A percentile compares a stretch with the other conserved stretches of the same genome.
These are phyloP conservation scores for Gobiocypris rarus DNA, from an alignment of 2,113 vertebrate genomes.

Conservation along the genomic window DNA sequence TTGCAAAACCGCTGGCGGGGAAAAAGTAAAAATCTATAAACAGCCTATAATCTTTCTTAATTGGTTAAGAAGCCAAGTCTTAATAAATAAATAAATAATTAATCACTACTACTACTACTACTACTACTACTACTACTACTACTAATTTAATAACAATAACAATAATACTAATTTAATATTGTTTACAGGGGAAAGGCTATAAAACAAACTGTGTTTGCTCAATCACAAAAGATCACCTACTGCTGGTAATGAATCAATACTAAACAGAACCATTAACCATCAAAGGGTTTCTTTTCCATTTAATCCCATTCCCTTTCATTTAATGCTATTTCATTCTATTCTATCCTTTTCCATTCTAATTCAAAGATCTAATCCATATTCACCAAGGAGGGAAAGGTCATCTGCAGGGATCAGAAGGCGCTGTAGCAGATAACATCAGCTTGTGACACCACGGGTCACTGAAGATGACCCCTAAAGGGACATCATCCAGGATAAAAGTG, in stretches of 20 bases:
- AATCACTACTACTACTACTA: not conserved
- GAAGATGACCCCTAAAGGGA: constrained; percentile 31
- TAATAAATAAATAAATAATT: not conserved
- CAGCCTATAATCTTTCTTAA: not conserved
- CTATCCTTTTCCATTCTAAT: not conserved
- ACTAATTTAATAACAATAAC: too few species aligned
- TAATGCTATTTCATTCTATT: not conserved
- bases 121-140: not conserved
- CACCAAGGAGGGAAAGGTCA: constrained; percentile 37
- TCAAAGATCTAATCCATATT: constrained; percentile 39
- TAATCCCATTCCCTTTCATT: not conserved
- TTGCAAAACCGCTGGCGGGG: too few species aligned
- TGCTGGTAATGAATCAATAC: not conserved
- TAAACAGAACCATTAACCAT: not conserved
- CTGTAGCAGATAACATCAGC: constrained; percentile 37
- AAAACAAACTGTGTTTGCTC: not conserved
- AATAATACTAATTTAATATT: not conserved
- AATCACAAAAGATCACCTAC: not conserved
- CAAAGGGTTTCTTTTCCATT: not conserved
- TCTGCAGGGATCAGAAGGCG: constrained; percentile 35
- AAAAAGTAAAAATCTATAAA: not conserved
- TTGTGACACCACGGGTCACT: constrained; percentile 34
- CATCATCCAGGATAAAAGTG: constrained; percentile 24
- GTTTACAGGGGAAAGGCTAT: not conserved
- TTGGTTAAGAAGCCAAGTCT: not conserved